Evolutionary conservation across 2,113 vertebrate species (phyloP).

Genomic region (Machaerirhynchus nigripectus): DNA sequence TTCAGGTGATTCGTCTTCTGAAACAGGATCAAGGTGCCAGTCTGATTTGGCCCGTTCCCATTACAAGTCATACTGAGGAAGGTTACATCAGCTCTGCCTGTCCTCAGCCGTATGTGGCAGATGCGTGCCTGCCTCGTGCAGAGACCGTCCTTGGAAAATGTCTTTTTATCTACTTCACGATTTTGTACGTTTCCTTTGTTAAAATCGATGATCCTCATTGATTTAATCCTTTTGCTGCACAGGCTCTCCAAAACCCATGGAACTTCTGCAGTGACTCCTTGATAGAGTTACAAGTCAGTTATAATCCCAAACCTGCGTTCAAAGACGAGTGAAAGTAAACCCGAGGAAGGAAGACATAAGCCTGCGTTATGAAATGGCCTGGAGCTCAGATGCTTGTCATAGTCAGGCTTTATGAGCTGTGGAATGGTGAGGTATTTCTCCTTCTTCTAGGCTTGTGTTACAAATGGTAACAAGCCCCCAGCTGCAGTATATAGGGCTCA

Average conservation of each 20-base stretch:
- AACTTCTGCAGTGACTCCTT: background rate
- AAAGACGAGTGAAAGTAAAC: background rate
- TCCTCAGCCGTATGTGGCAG: background rate
- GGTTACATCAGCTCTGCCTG: background rate
- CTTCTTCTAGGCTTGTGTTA: background rate
- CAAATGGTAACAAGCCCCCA: background rate
- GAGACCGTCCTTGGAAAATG: background rate
- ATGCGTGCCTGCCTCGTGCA: rapidly evolving
- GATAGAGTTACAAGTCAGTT: background rate
- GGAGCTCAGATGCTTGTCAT: constrained; percentile 12
- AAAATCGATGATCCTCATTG: background rate
- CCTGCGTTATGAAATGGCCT: background rate
- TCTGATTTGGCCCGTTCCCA: background rate
- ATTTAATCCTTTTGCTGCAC: background rate
- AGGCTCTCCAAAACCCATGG: background rate
- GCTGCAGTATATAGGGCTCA: background rate
- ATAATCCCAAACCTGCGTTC: background rate
- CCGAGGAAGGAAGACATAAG: background rate
- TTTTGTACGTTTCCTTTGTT: background rate
- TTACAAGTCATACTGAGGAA: background rate
- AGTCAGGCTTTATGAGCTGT: background rate
- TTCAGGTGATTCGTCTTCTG: background rate
- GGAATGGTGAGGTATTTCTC: background rate
- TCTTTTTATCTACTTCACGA: background rate
- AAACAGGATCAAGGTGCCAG: background rate